Evolutionary conservation across 2,113 vertebrate species (phyloP).

Genomic region (Cettia cetti): DNA sequence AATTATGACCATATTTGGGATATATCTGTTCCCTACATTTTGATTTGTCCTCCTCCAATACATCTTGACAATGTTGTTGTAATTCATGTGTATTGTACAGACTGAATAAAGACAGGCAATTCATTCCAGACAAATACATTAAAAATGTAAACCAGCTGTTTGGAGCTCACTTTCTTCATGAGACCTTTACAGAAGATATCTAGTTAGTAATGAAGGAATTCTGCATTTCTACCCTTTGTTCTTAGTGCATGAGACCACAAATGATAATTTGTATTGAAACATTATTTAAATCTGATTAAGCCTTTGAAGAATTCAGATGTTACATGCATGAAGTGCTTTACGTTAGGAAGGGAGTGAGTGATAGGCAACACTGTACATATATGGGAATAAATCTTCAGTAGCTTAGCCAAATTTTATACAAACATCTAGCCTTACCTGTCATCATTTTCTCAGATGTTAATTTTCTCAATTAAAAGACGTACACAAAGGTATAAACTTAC

Average conservation of each 20-base stretch:
- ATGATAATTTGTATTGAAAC: not conserved
- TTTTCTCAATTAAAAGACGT: not conserved
- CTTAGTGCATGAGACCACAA: not conserved
- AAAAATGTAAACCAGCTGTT: conserved; percentile 45
- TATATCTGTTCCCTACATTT: conserved; percentile 28
- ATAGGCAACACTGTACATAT: not conserved
- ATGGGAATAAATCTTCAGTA: not conserved
- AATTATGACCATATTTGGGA: conserved; percentile 51
- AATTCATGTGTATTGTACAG: conserved; percentile 22
- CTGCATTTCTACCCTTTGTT: not conserved
- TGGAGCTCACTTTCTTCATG: not conserved
- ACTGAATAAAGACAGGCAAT: conserved; percentile 32
- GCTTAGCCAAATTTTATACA: not conserved
- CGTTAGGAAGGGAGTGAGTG: not conserved
- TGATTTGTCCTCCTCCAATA: conserved; percentile 46
- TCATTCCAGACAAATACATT: conserved; percentile 42
- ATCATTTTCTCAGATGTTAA: not conserved
- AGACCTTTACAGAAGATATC: not conserved
- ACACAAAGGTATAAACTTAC: not conserved
- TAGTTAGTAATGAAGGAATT: not conserved
- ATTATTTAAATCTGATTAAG: not conserved
- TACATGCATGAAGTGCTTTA: not conserved
- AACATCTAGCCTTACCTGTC: not conserved
- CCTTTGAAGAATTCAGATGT: not conserved
- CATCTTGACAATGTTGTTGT: conserved; percentile 26